phyloP scores from a whole-genome alignment of 2,797 vertebrate species.

The Syngnathus rostellatus region DNA sequence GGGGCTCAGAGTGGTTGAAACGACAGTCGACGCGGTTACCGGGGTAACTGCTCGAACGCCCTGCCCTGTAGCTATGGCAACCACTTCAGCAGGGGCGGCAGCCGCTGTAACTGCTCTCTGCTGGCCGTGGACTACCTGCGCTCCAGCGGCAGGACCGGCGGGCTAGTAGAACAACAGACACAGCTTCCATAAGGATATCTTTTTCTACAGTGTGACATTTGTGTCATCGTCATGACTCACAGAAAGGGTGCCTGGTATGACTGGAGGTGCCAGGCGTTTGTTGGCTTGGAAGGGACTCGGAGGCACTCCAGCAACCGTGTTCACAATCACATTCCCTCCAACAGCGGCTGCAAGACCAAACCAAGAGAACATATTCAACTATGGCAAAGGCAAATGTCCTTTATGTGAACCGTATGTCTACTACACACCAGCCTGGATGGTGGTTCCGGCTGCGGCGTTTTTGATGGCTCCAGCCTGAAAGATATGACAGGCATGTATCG shows the following conservation, averaged over 20 bases:
- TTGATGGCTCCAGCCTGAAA: constrained; percentile 82
- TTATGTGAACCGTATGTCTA: constrained; percentile 8
- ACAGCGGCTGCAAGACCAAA: constrained; percentile 71
- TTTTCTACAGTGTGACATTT: constrained; percentile 1
- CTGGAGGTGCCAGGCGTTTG: constrained; percentile 82
- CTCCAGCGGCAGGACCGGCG: constrained; percentile 48
- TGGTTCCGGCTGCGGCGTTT: constrained; percentile 77
- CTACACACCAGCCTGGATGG: constrained; percentile 79
- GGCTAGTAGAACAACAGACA: constrained; percentile 59
- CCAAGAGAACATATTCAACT: constrained; percentile 28
- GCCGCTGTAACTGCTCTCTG: constrained; percentile 70
- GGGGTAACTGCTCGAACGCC: constrained; percentile 78
- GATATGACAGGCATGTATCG: constrained; percentile 14
- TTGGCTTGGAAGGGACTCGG: constrained; percentile 82
- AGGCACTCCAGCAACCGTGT: constrained; percentile 80
- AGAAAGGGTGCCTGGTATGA: constrained; percentile 76
- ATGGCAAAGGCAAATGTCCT: constrained; percentile 12
- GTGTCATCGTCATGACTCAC: constrained; percentile 65
- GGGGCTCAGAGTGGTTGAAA: constrained; percentile 77
- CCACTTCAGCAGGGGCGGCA: constrained; percentile 73
- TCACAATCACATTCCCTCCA: constrained; percentile 85
- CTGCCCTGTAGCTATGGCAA: constrained; percentile 77
- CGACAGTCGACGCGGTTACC: constrained; percentile 76
- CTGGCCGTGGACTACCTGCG: constrained; percentile 82
- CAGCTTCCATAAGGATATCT: not conserved